A percentile compares a stretch with the other conserved stretches of the same genome.
Conservation (phyloP, 2,113 vertebrate genomes). For the Climacteris rufus region DNA sequence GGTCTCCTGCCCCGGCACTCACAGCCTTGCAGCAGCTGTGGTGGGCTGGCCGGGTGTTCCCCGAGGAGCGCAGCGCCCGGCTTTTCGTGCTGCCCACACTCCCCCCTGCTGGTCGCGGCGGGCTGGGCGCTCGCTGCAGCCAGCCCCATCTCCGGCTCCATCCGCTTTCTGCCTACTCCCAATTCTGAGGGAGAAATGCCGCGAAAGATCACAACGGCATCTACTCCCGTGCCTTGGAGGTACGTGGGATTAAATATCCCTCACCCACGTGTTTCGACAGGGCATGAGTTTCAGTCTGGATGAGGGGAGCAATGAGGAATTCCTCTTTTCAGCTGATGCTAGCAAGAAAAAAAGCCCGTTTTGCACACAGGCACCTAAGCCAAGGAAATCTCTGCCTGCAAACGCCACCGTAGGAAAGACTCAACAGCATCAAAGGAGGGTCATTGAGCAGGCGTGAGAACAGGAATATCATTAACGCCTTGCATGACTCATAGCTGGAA, state of each 20-base stretch:
- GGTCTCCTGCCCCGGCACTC: not conserved
- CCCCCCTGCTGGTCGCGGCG: constrained; percentile 24
- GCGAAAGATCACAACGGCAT: not conserved
- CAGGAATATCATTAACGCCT: not conserved
- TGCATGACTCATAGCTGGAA: not conserved
- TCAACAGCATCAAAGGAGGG: not conserved
- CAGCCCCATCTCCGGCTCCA: rapidly evolving
- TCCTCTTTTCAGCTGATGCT: not conserved
- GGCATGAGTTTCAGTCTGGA: not conserved
- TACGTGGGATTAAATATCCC: not conserved
- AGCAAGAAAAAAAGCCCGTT: not conserved
- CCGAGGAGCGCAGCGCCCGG: rapidly evolving
- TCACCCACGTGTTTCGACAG: not conserved
- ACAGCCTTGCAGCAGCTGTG: rapidly evolving
- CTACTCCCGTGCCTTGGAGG: not conserved
- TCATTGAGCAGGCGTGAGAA: not conserved
- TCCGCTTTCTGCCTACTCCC: not conserved
- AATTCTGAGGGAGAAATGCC: not conserved
- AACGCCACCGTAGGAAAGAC: not conserved
- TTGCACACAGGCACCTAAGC: not conserved
- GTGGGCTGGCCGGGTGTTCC: not conserved
- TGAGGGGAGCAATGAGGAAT: not conserved
- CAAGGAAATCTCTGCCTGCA: not conserved
- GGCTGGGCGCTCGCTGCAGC: not conserved
- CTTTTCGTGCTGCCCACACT: not conserved